Evolutionary conservation across 2,797 vertebrate species (phyloP).

Genomic region (Mycteria americana): DNA sequence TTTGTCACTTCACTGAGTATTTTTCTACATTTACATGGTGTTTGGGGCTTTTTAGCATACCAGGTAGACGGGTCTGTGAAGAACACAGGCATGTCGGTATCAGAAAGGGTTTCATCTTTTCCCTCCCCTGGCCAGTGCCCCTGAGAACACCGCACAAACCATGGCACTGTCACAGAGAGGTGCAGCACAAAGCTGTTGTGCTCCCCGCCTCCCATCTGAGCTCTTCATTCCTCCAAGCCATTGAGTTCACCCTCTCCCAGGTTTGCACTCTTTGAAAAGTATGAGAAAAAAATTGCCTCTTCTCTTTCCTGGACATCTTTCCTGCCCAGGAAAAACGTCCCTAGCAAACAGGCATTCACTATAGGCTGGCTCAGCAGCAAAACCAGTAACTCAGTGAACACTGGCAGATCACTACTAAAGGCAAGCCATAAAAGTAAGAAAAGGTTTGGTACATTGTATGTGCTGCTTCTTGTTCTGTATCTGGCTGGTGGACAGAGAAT

Average conservation of each 20-base stretch:
- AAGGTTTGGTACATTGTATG: fast-evolving
- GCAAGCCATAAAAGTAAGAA: neutral
- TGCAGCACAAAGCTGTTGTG: neutral
- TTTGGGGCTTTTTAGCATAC: neutral
- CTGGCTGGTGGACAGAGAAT: neutral
- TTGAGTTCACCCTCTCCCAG: neutral
- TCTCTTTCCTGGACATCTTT: neutral
- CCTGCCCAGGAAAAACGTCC: neutral
- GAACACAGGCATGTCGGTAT: neutral
- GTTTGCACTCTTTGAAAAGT: neutral
- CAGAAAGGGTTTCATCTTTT: neutral
- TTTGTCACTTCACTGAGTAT: neutral
- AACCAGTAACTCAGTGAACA: neutral
- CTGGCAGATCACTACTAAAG: neutral
- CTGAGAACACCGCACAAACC: fast-evolving
- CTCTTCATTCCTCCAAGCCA: neutral
- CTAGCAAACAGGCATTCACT: neutral
- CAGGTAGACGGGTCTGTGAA: neutral
- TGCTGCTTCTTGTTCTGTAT: neutral
- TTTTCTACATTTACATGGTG: neutral
- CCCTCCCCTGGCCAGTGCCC: neutral
- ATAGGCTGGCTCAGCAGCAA: neutral
- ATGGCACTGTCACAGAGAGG: fast-evolving
- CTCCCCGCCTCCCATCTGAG: neutral
- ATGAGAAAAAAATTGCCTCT: neutral